Conservation (phyloP, 2,797 vertebrate genomes). For the Erethizon dorsatum region DNA sequence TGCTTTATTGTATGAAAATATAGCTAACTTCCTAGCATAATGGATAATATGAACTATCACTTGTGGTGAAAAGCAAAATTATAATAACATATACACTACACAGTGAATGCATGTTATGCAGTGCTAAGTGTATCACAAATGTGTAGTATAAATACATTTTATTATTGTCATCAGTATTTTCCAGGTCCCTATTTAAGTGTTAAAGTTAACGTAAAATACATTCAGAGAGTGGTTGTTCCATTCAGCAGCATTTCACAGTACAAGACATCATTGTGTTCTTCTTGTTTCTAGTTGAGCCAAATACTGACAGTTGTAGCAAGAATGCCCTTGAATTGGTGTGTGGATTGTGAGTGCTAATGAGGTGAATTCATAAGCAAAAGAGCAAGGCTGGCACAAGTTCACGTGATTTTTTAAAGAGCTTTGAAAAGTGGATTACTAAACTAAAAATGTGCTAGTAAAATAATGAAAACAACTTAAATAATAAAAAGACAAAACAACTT, state of each 20-base stretch:
- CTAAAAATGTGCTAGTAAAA: neutral
- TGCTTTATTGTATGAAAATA: neutral
- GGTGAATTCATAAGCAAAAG: conserved; percentile 92
- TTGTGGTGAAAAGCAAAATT: neutral
- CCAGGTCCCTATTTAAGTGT: neutral
- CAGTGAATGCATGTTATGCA: neutral
- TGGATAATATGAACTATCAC: neutral
- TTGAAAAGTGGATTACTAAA: conserved; percentile 33
- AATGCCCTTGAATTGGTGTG: conserved; percentile 91
- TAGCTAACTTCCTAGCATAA: neutral
- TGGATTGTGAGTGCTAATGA: conserved; percentile 89
- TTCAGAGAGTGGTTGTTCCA: conserved; percentile 4
- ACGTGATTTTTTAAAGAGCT: conserved; percentile 72
- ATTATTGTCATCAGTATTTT: neutral
- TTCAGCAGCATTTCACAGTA: conserved; percentile 66
- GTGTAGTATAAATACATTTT: neutral
- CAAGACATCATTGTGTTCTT: conserved; percentile 83
- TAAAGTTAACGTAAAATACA: conserved; percentile 3
- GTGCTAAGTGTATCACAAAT: neutral
- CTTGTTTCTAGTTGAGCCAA: conserved; percentile 63
- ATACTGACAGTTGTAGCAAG: conserved; percentile 88
- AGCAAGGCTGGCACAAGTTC: conserved; percentile 20
- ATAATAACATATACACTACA: too few species aligned
- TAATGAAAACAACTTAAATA: neutral
- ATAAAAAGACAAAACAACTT: neutral